Conservation (phyloP, 2,113 vertebrate genomes). For the Rana temporaria region DNA sequence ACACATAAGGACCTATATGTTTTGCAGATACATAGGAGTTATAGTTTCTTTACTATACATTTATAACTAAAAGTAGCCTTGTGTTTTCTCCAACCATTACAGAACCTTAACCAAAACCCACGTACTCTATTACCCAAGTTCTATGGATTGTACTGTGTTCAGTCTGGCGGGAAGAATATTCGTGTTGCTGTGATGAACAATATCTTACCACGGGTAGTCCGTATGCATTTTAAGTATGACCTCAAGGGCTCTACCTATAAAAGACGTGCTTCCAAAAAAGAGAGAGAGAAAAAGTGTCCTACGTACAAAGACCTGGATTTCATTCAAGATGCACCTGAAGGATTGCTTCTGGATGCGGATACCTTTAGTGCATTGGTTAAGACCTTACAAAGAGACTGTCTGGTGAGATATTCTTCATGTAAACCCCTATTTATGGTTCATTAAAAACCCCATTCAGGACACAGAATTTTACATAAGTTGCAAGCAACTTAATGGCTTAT, state of each 20-base stretch:
- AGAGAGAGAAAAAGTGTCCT: slow-evolving; percentile 90
- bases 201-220: slow-evolving; percentile 89
- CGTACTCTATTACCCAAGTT: slow-evolving; percentile 97
- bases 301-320: slow-evolving; percentile 98
- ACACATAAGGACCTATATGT: too few relatives aligned
- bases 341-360: slow-evolving; percentile 90
- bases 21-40: too few relatives aligned
- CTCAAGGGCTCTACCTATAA: slow-evolving; percentile 98
- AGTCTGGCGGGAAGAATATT: slow-evolving; percentile 97
- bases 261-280: slow-evolving; percentile 93
- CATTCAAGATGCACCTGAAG: slow-evolving; percentile 91
- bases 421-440: too few relatives aligned
- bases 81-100: slow-evolving; percentile 20
- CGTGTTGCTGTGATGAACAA: slow-evolving; percentile 98
- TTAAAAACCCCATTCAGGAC: too few relatives aligned
- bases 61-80: background rate
- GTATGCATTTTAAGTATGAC: slow-evolving; percentile 98
- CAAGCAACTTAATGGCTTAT: too few relatives aligned
- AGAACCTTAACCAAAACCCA: slow-evolving; percentile 98
- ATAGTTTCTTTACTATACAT: too few relatives aligned
- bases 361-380: slow-evolving; percentile 92
- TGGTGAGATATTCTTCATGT: slow-evolving; percentile 78
- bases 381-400: slow-evolving; percentile 93
- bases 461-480: too few relatives aligned
- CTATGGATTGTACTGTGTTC: slow-evolving; percentile 96